phyloP scores from a whole-genome alignment of 2,888 invertebrate species.

The Agrochola lychnidis region DNA sequence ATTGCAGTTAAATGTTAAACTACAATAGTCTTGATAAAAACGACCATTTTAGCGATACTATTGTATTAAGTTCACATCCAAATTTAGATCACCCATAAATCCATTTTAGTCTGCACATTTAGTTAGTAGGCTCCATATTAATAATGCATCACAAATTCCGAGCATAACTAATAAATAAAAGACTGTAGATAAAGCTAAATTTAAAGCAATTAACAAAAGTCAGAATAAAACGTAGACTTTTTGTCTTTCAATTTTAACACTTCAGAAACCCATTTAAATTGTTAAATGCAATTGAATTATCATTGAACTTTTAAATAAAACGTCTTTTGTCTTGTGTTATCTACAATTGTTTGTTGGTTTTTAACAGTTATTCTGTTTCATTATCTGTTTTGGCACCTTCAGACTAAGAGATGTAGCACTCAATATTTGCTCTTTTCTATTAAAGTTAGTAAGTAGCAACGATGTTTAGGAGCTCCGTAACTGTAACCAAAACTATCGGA shows the following conservation, averaged over 20 bases:
- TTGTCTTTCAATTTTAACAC: constrained; percentile 55
- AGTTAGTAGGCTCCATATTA: constrained; percentile 30
- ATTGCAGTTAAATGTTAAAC: constrained; percentile 31
- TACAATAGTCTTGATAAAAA: constrained; percentile 26
- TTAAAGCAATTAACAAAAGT: constrained; percentile 51
- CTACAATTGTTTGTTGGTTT: constrained; percentile 22
- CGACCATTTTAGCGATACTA: constrained; percentile 27
- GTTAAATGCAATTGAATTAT: constrained; percentile 57
- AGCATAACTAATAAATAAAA: constrained; percentile 48
- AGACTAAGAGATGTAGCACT: constrained; percentile 11
- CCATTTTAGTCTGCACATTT: constrained; percentile 48
- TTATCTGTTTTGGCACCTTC: constrained; percentile 42
- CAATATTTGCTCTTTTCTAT: constrained; percentile 27
- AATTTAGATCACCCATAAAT: constrained; percentile 47
- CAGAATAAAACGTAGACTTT: constrained; percentile 25
- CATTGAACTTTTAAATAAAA: constrained; percentile 58
- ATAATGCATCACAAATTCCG: constrained; percentile 58
- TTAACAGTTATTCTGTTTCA: constrained; percentile 19
- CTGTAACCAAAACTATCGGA: too few relatives aligned
- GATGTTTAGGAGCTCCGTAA: too few relatives aligned
- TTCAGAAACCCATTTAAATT: constrained; percentile 52
- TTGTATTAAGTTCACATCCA: constrained; percentile 25
- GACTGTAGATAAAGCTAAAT: constrained; percentile 47
- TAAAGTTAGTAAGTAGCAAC: constrained; percentile 36
- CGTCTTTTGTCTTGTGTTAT: constrained; percentile 44